Base-by-base conservation (phyloP, 2,113 vertebrate genomes). In the Ctenomys sociabilis region DNA sequence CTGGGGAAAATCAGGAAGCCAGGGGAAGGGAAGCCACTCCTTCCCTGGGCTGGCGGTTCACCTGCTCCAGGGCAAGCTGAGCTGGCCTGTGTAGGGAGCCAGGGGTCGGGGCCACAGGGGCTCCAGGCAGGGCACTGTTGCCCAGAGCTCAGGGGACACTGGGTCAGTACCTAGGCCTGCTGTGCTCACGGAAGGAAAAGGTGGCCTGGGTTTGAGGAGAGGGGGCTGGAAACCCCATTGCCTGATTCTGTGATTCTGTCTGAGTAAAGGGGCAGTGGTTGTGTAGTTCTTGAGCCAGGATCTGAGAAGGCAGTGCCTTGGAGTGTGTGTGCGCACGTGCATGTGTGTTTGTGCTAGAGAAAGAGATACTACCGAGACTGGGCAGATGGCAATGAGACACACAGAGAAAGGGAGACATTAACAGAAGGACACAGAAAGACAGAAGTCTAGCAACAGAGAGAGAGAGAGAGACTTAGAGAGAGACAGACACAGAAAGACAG, bases 1-100 rank as follows among this genome's bases (percentile, higher is more conserved):
- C 97, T 96, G 96, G 97, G 97, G 94, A 97, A 94, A 97, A 97
- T 78, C 96, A 95, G 95, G 93, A 96, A 96, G 95, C 95, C 91
- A 85, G 90, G 82, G 92, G 92, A 91, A 94, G 90, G 82, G 93
- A 95, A 91, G 85, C 92, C 66, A 83, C 92, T 96, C n/a, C 83
- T 91, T 78, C 72, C 45, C 70, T 22, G 91, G 97, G 91, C 88
- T 94, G 90, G 88, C 43, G 5, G 63, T 77, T 97, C 89, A 97
- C 97, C 95, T 97, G 91, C 68, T 97, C 77, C 28, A 40, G 28
- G 28, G 73, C 3, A 0, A 4, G 40, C 24, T 2, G 81, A 14
- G 77, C n/a, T 85, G 64, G 90, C 63, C 57, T 30, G 75, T 24
- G 14, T 19, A 7, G 5, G 66, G 19, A 40, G 72, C 5, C n/a